These are phyloP conservation scores for Galagoides demidoff DNA, from an alignment of 2,797 vertebrate species.

Conservation along the genomic window DNA sequence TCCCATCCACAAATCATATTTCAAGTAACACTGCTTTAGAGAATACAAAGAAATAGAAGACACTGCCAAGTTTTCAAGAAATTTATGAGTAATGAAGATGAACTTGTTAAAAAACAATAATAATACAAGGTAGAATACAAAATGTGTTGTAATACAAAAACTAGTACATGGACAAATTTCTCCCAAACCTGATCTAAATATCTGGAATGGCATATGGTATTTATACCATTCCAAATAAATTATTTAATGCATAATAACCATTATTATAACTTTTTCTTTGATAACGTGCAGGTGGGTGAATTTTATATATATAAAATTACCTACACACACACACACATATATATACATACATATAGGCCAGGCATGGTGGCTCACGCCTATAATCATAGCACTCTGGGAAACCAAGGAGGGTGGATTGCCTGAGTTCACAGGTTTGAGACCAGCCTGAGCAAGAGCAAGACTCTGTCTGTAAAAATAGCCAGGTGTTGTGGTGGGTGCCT, in stretches of 20 bases:
- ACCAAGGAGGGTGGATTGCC: too few relatives aligned
- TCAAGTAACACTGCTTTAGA: not conserved
- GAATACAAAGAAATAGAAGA: slow-evolving; percentile 25
- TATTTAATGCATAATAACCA: not conserved
- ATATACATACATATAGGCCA: too few relatives aligned
- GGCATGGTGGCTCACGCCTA: too few relatives aligned
- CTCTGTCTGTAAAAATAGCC: too few relatives aligned
- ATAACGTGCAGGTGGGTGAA: not conserved
- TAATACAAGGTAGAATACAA: not conserved
- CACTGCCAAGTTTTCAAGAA: not conserved
- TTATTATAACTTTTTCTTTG: slow-evolving; percentile 21
- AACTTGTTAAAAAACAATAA: slow-evolving; percentile 1
- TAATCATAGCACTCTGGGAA: too few relatives aligned
- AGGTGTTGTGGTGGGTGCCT: too few relatives aligned
- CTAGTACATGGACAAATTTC: not conserved
- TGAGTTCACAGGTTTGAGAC: too few relatives aligned
- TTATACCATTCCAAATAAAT: slow-evolving; percentile 11
- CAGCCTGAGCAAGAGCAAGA: too few relatives aligned
- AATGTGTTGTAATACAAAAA: slow-evolving; percentile 27
- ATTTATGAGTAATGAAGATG: slow-evolving; percentile 1
- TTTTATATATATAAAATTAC: not conserved
- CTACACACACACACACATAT: too few relatives aligned
- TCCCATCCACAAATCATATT: not conserved
- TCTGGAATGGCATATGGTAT: not conserved
- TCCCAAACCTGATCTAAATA: not conserved